Base-by-base conservation (phyloP, 2,113 vertebrate genomes). In the Hypocryptadius cinnamomeus region DNA sequence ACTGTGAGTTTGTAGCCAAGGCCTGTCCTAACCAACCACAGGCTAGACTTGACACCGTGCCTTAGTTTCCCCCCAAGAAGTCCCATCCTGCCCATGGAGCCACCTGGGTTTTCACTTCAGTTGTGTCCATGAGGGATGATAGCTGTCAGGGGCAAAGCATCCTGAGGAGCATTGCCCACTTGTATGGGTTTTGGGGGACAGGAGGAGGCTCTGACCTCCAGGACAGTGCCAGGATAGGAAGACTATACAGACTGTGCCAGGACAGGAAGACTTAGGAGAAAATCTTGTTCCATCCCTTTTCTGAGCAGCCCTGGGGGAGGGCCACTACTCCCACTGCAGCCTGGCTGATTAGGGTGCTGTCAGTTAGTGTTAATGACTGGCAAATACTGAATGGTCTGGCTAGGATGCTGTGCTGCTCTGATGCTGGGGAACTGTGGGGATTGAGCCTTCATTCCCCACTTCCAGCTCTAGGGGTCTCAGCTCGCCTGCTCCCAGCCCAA, bases 11-110 rank as follows among this genome's bases (percentile, higher is more conserved):
- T 31, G 30, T 89, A 68, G 74, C 16, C 0, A 0, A 84, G 51
- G 23, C 28, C 20, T 63, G 22, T 73, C 45, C 27, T 25, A 74
- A 42, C 57, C 47, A 37, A 5, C 37, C 73, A 28, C 8, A 4
- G 30, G 45, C 10, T 42, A 63, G 24, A 24, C 71, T 40, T 87
- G 0, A 0, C 11, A 13, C 5, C 0, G 0, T 76, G 33, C 82
- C 73, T 85, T 63, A 28, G n/a, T 72, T 91, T 90, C 10, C n/a
- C 30, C 28, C 6, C 0, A 0, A 39, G 59, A 83, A 31, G 40
- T 28, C 18, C 12, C 13, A 18, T 86, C 31, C 37, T 78, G 54
- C 8, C 37, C 21, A 35, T 60, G 47, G 23, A 84, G 33, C 17
- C 39, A 33, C 47, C 5, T n/a, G 28, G 10, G 8, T 27, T 86